Evolutionary conservation across 2,113 vertebrate species (phyloP).

Genomic region (Platycercus adscitus): DNA sequence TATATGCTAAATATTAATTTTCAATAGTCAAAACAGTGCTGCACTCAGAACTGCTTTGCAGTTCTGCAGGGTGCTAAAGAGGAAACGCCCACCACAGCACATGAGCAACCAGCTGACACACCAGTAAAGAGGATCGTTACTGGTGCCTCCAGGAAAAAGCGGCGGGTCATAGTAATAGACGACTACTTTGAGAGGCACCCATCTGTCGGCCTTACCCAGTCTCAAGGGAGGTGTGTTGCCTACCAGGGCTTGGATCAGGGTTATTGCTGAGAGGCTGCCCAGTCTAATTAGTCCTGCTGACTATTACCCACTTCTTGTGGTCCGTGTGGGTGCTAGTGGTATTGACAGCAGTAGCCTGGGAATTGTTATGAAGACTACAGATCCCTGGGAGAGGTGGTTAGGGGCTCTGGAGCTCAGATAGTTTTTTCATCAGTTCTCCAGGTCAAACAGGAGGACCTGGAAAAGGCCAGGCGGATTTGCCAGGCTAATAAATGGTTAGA

Average conservation of each 20-base stretch:
- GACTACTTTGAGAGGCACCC: background rate
- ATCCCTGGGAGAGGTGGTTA: background rate
- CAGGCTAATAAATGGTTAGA: background rate
- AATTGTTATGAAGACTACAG: background rate
- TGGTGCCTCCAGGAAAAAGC: background rate
- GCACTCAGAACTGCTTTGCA: background rate
- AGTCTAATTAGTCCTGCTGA: background rate
- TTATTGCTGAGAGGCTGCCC: background rate
- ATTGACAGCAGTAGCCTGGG: background rate
- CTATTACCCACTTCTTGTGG: background rate
- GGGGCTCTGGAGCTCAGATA: background rate
- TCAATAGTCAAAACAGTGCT: background rate
- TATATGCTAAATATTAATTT: background rate
- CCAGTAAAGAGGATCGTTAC: background rate
- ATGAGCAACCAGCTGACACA: background rate
- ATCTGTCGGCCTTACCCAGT: background rate
- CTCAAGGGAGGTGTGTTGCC: background rate
- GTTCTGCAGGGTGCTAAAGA: background rate
- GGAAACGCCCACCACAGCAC: background rate
- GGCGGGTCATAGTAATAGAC: background rate
- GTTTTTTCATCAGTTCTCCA: background rate
- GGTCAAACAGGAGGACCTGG: background rate
- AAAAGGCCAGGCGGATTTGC: background rate
- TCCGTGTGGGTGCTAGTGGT: background rate
- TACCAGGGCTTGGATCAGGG: background rate